Evolutionary conservation across 2,888 invertebrate species (phyloP), one percentile per base, ranked within the genome.

Genomic region (Psylliodes chrysocephalus): DNA sequence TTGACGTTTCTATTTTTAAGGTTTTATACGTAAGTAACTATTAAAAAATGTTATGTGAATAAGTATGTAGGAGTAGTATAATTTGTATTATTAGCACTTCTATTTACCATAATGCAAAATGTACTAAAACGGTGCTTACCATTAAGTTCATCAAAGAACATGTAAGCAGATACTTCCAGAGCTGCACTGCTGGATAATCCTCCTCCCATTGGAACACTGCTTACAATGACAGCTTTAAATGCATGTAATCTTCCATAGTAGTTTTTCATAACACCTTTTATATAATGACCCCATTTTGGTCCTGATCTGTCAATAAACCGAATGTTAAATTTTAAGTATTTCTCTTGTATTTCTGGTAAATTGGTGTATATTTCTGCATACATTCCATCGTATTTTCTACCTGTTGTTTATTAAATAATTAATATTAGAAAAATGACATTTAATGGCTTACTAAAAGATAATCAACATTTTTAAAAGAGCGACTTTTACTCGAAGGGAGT

Each of bases 101-200:
- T 22, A 22, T 22, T 22, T 22, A 22, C 22, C 22, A 22, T 2
- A 22, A 2, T 22, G 22, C 22, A 22, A n/a, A n/a, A n/a, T 22
- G 2, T 22, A 22, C 6, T 22, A 22, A 22, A 4, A 22, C 2
- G 2, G 6, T 22, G 8, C 18, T 28, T 30, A 49, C 49, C 88
- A 18, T 88, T 88, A 14, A 95, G 79, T 7, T 87, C 87, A 82
- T 96, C 95, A 1, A 96, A 84, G 78, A 96, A 92, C 1, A 91
- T 93, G 81, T 92, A 93, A 12, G 90, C 89, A 0, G 94, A 91
- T 1, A 96, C 94, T 84, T 96, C 96, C 0, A 97, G 82, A 0
- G 96, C 90, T 0, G 97, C 96, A 74, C 96, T 96, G 82, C 95
- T 95, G 28, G 96, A 96, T 35, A 97, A 84, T 0, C 96, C 97